Evolutionary conservation across 2,888 invertebrate genomes (phyloP).

Genomic region (Tetheella fluctuosa): DNA sequence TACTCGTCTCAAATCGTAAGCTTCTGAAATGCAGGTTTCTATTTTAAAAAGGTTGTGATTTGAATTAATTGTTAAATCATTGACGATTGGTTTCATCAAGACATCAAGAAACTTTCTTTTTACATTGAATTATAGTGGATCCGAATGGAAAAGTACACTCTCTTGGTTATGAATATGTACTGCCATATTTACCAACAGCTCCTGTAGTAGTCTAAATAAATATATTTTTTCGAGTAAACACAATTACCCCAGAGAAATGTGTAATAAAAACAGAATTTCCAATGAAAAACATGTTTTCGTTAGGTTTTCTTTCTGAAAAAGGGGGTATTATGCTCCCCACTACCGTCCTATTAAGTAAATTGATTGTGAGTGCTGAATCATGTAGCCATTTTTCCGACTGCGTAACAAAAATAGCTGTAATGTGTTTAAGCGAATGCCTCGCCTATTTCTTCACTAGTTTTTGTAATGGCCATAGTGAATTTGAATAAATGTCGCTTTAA

Average conservation of each 20-base stretch:
- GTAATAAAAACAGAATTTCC: background rate
- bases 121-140: too few species aligned
- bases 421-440: constrained; percentile 2
- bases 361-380: constrained; percentile 30
- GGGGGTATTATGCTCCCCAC: constrained; percentile 10
- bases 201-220: too few species aligned
- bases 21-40: background rate
- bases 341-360: constrained; percentile 18
- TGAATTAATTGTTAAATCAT: background rate
- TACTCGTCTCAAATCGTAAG: constrained; percentile 8
- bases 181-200: too few species aligned
- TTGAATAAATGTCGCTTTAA: background rate
- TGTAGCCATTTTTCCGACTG: constrained; percentile 18
- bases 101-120: too few species aligned
- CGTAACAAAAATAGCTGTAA: constrained; percentile 25
- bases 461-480: background rate
- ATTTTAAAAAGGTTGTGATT: background rate
- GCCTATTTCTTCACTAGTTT: background rate
- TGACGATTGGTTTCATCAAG: too few species aligned
- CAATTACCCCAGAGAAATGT: too few species aligned
- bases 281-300: constrained; percentile 21
- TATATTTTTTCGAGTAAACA: too few species aligned
- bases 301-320: constrained; percentile 1
- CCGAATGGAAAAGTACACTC: too few species aligned
- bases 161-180: too few species aligned